phyloP scores from a whole-genome alignment of 2,888 invertebrate genomes.

The Oxyteleia sp. region DNA sequence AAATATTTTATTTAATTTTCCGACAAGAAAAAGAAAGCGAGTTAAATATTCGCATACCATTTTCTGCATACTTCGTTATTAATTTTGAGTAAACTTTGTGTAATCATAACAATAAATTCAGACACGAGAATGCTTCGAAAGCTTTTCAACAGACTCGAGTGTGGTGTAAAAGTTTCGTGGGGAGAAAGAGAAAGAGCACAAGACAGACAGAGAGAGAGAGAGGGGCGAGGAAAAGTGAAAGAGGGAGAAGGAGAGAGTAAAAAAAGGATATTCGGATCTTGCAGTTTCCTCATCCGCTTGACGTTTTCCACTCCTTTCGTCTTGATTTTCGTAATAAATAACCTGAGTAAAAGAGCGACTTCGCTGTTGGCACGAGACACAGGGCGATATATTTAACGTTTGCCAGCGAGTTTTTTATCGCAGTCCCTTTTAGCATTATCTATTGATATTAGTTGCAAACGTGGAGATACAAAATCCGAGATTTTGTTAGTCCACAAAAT shows the following conservation, averaged over 20 bases:
- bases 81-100: conserved; percentile 34
- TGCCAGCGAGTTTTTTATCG: conserved; percentile 18
- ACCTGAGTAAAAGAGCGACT: conserved; percentile 35
- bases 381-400: conserved; percentile 46
- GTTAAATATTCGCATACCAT: conserved; percentile 10
- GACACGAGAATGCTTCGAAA: conserved; percentile 28
- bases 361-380: conserved; percentile 44
- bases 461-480: too few species aligned
- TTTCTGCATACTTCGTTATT: conserved; percentile 24
- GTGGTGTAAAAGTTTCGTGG: conserved; percentile 35
- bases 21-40: not conserved
- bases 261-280: conserved; percentile 41
- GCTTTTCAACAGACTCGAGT: conserved; percentile 36
- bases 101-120: conserved; percentile 37
- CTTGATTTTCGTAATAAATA: conserved; percentile 56
- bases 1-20: not conserved
- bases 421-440: conserved; percentile 27
- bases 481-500: too few species aligned
- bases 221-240: too few species aligned
- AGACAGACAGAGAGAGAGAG: too few species aligned
- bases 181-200: too few species aligned
- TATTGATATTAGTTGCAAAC: conserved; percentile 32
- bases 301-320: conserved; percentile 39
- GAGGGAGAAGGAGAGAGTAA: too few species aligned
- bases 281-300: conserved; percentile 43